Conservation (phyloP, 2,888 invertebrate species). For the Aricia artaxerxes region DNA sequence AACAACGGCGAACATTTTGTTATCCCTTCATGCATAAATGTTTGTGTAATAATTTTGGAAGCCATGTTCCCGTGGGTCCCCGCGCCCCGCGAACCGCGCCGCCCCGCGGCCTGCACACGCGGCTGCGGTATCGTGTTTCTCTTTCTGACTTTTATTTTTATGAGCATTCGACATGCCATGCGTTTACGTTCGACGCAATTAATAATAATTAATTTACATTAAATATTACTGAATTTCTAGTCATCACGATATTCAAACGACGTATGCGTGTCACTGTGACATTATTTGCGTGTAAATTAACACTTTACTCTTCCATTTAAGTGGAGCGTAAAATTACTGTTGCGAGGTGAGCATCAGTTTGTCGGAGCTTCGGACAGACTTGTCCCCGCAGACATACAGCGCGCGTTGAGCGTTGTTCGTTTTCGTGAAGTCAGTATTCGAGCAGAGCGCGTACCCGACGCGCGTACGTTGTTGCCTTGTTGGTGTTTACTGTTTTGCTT, state of each 20-base stretch:
- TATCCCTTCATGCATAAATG: constrained; percentile 77
- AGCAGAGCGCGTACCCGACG: constrained; percentile 55
- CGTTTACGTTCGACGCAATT: constrained; percentile 23
- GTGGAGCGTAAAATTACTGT: constrained; percentile 69
- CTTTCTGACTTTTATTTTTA: constrained; percentile 58
- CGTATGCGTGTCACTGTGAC: constrained; percentile 43
- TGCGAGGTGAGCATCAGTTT: constrained; percentile 51
- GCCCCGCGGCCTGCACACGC: constrained; percentile 50
- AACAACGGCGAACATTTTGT: constrained; percentile 66
- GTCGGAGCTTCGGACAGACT: constrained; percentile 38
- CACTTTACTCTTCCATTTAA: constrained; percentile 65
- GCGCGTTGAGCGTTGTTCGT: constrained; percentile 42
- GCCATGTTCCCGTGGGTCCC: constrained; percentile 57
- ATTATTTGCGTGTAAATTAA: constrained; percentile 66
- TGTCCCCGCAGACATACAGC: constrained; percentile 35
- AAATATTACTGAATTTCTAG: constrained; percentile 20
- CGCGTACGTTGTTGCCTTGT: constrained; percentile 48
- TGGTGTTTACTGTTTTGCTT: constrained; percentile 50
- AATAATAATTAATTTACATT: constrained; percentile 27
- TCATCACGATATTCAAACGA: constrained; percentile 28
- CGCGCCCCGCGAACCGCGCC: constrained; percentile 46
- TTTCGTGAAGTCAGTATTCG: constrained; percentile 60
- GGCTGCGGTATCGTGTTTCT: constrained; percentile 53
- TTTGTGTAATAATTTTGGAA: constrained; percentile 72
- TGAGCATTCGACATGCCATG: constrained; percentile 25